Evolutionary conservation across 1,140 invertebrate genomes (phyloP).

Genomic region (Diplogasteroides magnus): DNA sequence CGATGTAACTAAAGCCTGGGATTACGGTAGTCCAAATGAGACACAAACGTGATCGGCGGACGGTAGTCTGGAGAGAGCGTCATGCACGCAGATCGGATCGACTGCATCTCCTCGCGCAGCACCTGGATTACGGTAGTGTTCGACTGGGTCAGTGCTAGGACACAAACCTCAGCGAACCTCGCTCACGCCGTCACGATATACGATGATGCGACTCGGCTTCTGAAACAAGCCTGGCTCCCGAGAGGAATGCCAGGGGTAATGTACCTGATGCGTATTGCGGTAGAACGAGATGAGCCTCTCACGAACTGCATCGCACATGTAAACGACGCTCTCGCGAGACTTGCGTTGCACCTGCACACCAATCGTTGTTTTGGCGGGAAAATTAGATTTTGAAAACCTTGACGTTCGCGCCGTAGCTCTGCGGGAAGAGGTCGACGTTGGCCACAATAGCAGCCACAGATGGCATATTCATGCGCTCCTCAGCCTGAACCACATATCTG

Average conservation of each 20-base stretch:
- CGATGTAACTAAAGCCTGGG: too few species aligned
- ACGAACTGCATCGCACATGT: constrained; percentile 69
- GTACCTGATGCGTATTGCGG: background rate
- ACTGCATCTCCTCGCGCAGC: constrained; percentile 63
- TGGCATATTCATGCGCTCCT: constrained; percentile 64
- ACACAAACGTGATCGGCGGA: constrained; percentile 72
- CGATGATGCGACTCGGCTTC: constrained; percentile 65
- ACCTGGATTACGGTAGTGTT: constrained; percentile 67
- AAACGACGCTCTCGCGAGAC: constrained; percentile 68
- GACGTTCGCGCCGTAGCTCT: constrained; percentile 40
- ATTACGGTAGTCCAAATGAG: too few species aligned
- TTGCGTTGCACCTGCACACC: constrained; percentile 43
- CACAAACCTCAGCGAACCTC: constrained; percentile 86
- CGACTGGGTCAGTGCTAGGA: too few species aligned
- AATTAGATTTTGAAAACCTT: too few species aligned
- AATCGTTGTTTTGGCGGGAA: too few species aligned
- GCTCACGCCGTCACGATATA: constrained; percentile 80
- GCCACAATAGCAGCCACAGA: constrained; percentile 71
- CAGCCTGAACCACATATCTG: too few species aligned
- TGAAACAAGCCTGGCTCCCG: background rate
- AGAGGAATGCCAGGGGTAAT: background rate
- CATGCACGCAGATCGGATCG: constrained; percentile 67
- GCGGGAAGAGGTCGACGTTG: constrained; percentile 38
- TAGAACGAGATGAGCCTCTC: constrained; percentile 63
- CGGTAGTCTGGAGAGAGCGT: constrained; percentile 58